A percentile compares a stretch with the other conserved stretches of the same genome.
These are phyloP conservation scores for Meliscaeva auricollis DNA, from an alignment of 2,888 invertebrate genomes.

Conservation along the genomic window DNA sequence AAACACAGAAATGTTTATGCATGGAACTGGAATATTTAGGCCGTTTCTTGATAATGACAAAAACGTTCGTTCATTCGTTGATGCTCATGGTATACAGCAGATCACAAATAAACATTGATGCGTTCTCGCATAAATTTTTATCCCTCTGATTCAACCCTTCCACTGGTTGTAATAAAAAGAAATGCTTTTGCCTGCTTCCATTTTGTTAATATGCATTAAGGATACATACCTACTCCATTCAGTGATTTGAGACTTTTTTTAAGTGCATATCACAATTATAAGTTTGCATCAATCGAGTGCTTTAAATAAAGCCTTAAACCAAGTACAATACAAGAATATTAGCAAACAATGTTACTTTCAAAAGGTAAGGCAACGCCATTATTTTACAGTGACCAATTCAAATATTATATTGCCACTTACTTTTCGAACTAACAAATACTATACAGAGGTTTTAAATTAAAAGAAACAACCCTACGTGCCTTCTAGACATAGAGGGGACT, in stretches of 20 bases:
- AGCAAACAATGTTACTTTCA: too few relatives aligned
- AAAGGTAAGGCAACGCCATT: too few relatives aligned
- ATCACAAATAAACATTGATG: conserved; percentile 76
- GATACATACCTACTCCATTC: background rate
- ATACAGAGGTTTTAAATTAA: too few relatives aligned
- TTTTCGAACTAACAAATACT: too few relatives aligned
- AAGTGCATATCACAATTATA: conserved; percentile 16
- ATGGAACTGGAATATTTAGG: conserved; percentile 74
- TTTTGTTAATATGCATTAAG: conserved; percentile 3
- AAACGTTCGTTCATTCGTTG: conserved; percentile 45
- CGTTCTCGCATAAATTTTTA: conserved; percentile 69
- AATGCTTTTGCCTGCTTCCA: background rate
- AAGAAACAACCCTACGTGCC: too few relatives aligned
- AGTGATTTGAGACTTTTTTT: conserved; percentile 22
- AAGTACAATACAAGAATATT: too few relatives aligned
- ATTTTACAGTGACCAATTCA: too few relatives aligned
- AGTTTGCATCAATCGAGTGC: conserved; percentile 6
- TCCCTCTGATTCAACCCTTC: conserved; percentile 9
- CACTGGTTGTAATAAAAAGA: background rate
- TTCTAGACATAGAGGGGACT: too few relatives aligned
- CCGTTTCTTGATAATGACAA: conserved; percentile 73
- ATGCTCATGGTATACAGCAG: conserved; percentile 56
- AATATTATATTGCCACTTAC: too few relatives aligned
- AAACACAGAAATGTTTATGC: conserved; percentile 76
- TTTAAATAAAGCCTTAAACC: background rate